These are phyloP conservation scores for Hypercompe scribonia DNA, from an alignment of 2,888 invertebrate species.

Conservation along the genomic window DNA sequence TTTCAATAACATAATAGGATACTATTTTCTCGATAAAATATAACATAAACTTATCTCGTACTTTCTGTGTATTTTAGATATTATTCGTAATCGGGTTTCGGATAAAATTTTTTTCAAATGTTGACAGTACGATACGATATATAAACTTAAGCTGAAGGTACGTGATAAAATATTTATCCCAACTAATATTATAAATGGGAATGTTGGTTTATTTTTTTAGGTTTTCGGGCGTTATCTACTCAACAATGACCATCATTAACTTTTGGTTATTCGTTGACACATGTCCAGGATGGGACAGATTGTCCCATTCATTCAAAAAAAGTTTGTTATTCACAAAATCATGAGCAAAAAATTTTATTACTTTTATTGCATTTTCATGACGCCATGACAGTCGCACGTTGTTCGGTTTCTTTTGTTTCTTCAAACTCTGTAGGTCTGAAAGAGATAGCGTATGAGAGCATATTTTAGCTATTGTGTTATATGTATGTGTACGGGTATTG, in stretches of 20 bases:
- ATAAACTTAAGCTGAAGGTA: background rate
- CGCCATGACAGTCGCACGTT: background rate
- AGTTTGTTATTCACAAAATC: background rate
- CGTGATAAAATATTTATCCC: background rate
- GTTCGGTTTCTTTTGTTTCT: background rate
- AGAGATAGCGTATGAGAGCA: no score
- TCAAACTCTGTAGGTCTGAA: no score
- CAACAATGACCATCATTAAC: background rate
- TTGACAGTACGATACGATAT: background rate
- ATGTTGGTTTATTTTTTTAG: background rate
- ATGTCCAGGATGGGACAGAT: background rate
- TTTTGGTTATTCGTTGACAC: background rate
- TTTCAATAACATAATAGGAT: background rate
- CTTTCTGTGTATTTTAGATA: background rate
- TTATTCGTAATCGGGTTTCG: background rate
- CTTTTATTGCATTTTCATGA: background rate
- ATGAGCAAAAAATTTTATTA: background rate
- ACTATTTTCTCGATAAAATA: constrained; percentile 3
- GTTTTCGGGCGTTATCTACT: background rate
- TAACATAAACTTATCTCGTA: background rate
- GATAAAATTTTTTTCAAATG: background rate
- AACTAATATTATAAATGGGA: background rate
- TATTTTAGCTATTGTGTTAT: no score
- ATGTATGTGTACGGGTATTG: no score
- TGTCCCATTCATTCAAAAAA: background rate